A percentile compares a stretch with the other conserved stretches of the same genome.
Conservation (phyloP, 2,888 invertebrate genomes). For the Creontiades dilutus region DNA sequence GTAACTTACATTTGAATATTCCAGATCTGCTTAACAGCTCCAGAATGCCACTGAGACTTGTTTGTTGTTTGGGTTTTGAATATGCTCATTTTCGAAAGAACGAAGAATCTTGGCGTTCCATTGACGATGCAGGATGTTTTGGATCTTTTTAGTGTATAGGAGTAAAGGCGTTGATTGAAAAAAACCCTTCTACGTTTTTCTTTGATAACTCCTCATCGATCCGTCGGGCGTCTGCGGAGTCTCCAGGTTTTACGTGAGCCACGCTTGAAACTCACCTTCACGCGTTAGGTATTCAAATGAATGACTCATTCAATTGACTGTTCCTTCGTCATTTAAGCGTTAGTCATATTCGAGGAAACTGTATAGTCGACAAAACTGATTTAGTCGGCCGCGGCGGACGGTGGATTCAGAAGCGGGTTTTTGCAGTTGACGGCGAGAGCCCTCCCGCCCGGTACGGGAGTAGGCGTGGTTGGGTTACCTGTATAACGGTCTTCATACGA, state of each 20-base stretch:
- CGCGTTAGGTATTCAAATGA: neutral
- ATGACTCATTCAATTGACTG: conserved; percentile 11
- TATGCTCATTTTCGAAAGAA: too few relatives aligned
- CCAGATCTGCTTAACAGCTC: too few relatives aligned
- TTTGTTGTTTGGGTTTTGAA: too few relatives aligned
- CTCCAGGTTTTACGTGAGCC: neutral
- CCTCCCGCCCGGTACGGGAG: neutral
- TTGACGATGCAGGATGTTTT: too few relatives aligned
- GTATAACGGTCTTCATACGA: conserved; percentile 26
- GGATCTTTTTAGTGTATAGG: too few relatives aligned
- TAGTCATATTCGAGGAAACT: neutral
- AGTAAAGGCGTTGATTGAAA: neutral
- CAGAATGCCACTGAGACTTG: too few relatives aligned
- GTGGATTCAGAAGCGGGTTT: conserved; percentile 7
- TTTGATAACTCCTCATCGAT: neutral
- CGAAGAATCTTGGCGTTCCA: too few relatives aligned
- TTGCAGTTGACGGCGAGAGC: conserved; percentile 26
- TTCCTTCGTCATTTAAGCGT: neutral
- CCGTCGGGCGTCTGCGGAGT: conserved; percentile 17
- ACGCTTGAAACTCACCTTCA: neutral
- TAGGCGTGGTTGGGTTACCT: conserved; percentile 54
- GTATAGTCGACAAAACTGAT: neutral
- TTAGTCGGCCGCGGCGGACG: neutral
- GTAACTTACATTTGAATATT: too few relatives aligned
- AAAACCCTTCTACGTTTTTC: neutral